These are phyloP conservation scores for Drosophila rhopaloa DNA, from an alignment of 1,140 invertebrate species.

Conservation along the genomic window DNA sequence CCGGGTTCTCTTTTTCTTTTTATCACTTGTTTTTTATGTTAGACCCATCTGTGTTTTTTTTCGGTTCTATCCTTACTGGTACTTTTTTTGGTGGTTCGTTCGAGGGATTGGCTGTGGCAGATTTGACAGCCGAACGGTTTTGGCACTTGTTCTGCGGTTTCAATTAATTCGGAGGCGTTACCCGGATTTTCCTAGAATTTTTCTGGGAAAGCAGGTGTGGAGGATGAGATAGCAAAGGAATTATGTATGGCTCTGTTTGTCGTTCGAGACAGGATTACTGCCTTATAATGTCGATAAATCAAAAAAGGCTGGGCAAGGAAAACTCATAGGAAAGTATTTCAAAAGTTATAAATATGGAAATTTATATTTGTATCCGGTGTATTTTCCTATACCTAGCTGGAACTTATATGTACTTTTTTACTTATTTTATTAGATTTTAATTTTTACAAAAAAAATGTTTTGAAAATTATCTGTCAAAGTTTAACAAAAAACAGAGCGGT, in stretches of 20 bases:
- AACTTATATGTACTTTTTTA: background rate
- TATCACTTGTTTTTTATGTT: slow-evolving; percentile 54
- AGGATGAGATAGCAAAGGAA: slow-evolving; percentile 1
- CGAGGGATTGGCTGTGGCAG: slow-evolving; percentile 34
- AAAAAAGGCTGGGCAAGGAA: background rate
- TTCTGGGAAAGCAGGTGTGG: background rate
- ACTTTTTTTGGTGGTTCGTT: slow-evolving; percentile 33
- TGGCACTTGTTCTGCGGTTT: slow-evolving; percentile 74
- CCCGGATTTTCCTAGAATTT: slow-evolving; percentile 13
- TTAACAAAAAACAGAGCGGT: too few relatives aligned
- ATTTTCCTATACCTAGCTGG: too few relatives aligned
- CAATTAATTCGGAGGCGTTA: slow-evolving; percentile 75
- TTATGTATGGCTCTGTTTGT: slow-evolving; percentile 9
- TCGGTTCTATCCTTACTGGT: slow-evolving; percentile 20
- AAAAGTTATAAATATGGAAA: background rate
- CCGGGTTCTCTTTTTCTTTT: slow-evolving; percentile 13
- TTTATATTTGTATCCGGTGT: background rate
- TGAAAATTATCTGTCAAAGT: too few relatives aligned
- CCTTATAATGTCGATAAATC: background rate
- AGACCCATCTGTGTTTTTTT: slow-evolving; percentile 65
- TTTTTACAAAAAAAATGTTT: too few relatives aligned
- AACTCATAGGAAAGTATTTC: slow-evolving; percentile 4
- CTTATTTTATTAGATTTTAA: background rate
- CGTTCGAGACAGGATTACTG: slow-evolving; percentile 31
- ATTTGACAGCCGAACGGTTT: slow-evolving; percentile 57